These are phyloP conservation scores for Uropsilus gracilis DNA, from an alignment of 2,113 vertebrate species.

Conservation along the genomic window DNA sequence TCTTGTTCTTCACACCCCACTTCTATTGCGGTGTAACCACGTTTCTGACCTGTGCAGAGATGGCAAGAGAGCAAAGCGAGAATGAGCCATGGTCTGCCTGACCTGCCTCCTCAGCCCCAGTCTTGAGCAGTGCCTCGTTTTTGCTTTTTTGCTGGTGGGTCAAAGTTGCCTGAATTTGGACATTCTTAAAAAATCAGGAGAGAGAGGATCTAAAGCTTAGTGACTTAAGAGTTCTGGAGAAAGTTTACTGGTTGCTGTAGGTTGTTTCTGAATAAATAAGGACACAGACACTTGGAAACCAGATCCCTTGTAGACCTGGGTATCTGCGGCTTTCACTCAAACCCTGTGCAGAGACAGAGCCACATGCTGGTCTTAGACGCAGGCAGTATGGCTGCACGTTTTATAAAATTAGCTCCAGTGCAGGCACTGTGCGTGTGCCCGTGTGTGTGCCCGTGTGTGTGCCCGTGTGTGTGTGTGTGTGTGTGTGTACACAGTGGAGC, in stretches of 20 bases:
- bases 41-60: conserved; percentile 19
- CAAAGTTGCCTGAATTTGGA: not conserved
- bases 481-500: not conserved
- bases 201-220: not conserved
- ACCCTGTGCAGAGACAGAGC: conserved; percentile 47
- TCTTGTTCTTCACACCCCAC: not conserved
- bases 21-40: not conserved
- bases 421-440: not conserved
- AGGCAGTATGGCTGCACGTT: conserved; percentile 36
- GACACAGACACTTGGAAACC: not conserved
- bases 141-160: not conserved
- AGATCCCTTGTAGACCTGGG: conserved; percentile 48
- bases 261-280: not conserved
- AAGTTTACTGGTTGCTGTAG: not conserved
- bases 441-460: not conserved
- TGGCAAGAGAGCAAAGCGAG: not conserved
- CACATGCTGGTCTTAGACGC: conserved; percentile 23
- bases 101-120: too few relatives aligned
- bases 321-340: not conserved
- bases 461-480: not conserved
- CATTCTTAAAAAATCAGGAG: conserved; percentile 43
- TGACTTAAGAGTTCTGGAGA: conserved; percentile 19
- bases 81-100: too few relatives aligned
- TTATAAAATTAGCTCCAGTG: conserved; percentile 49
- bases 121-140: not conserved